Percentiles rank a stretch among this genome's conserved stretches.
phyloP scores from a whole-genome alignment of 2,888 invertebrate species.

The Eurois occulta region DNA sequence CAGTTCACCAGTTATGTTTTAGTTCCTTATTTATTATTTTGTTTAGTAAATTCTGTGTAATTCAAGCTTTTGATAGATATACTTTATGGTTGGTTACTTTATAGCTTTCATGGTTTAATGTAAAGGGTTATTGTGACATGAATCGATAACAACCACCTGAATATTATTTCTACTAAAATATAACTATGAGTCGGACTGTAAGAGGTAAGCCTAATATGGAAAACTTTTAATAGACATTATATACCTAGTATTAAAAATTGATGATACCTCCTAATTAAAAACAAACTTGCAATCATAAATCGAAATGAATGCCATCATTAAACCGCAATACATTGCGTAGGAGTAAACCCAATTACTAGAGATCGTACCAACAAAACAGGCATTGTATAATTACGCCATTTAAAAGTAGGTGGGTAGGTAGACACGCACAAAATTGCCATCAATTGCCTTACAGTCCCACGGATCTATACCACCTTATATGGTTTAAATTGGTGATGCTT shows the following conservation, averaged over 20 bases:
- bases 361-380: slow-evolving; percentile 41
- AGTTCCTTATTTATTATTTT: not conserved
- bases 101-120: not conserved
- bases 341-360: slow-evolving; percentile 59
- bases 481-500: slow-evolving; percentile 72
- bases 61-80: not conserved
- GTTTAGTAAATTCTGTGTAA: not conserved
- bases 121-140: not conserved
- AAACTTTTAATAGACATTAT: not conserved
- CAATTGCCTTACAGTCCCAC: slow-evolving; percentile 71
- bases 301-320: slow-evolving; percentile 26
- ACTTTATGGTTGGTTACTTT: not conserved
- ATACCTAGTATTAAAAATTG: slow-evolving; percentile 1
- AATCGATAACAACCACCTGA: not conserved
- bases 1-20: not conserved
- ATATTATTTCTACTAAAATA: not conserved
- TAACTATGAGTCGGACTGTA: not conserved
- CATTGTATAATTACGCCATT: slow-evolving; percentile 60
- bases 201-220: not conserved
- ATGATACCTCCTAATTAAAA: slow-evolving; percentile 21
- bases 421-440: slow-evolving; percentile 70
- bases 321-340: slow-evolving; percentile 54
- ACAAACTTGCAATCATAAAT: slow-evolving; percentile 39
- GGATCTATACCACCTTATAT: slow-evolving; percentile 73
- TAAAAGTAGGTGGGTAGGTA: slow-evolving; percentile 70